phyloP scores from a whole-genome alignment of 2,113 vertebrate genomes.

The Microtus pennsylvanicus region DNA sequence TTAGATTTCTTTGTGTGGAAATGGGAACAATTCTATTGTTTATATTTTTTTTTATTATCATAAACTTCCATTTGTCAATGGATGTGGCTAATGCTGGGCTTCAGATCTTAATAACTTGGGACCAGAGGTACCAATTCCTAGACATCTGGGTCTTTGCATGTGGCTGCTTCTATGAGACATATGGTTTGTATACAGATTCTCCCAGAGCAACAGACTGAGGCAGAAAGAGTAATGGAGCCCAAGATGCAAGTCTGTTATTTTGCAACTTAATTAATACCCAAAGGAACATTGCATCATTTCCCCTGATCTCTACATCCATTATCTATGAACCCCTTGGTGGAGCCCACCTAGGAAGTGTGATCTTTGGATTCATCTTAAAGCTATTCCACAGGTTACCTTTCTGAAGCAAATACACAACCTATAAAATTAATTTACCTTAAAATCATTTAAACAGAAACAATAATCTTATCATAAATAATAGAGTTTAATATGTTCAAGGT shows the following conservation, averaged over 20 bases:
- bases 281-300: not conserved
- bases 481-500: not conserved
- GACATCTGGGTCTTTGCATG: fast-evolving
- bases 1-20: not conserved
- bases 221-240: not conserved
- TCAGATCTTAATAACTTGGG: not conserved
- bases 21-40: not conserved
- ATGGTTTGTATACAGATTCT: not conserved
- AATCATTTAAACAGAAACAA: not conserved
- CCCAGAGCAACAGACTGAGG: not conserved
- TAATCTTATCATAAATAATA: not conserved
- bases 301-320: not conserved
- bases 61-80: not conserved
- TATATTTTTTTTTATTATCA: not conserved
- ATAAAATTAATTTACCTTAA: not conserved
- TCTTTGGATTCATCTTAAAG: not conserved
- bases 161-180: not conserved
- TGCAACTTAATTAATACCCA: not conserved
- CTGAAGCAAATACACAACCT: not conserved
- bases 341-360: too few relatives aligned
- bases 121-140: not conserved
- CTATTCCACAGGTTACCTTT: not conserved
- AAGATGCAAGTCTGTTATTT: not conserved
- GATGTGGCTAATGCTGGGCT: not conserved
- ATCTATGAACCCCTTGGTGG: not conserved